A percentile compares a stretch with the other conserved stretches of the same genome.
phyloP scores from a whole-genome alignment of 2,888 invertebrate genomes.

The Masnerella sp. region DNA sequence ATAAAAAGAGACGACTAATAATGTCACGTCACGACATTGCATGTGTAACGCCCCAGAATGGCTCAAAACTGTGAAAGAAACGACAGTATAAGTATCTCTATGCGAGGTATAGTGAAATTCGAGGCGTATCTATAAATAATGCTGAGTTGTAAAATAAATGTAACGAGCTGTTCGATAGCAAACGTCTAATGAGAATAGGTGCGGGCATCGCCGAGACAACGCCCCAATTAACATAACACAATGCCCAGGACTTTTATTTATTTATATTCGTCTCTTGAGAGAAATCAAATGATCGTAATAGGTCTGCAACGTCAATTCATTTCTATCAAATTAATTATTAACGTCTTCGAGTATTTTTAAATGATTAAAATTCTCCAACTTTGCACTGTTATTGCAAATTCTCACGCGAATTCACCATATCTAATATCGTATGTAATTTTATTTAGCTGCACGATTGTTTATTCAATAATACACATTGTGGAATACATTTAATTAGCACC shows the following conservation, averaged over 20 bases:
- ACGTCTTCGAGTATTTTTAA: constrained; percentile 68
- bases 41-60: constrained; percentile 62
- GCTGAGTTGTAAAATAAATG: constrained; percentile 70
- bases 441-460: constrained; percentile 36
- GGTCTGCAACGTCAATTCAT: constrained; percentile 71
- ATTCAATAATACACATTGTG: constrained; percentile 33
- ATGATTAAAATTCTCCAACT: constrained; percentile 24
- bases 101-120: constrained; percentile 44
- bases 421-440: too few species aligned
- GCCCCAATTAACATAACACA: constrained; percentile 78
- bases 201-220: constrained; percentile 75
- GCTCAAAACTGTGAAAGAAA: constrained; percentile 53
- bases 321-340: constrained; percentile 77
- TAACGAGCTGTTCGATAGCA: constrained; percentile 70
- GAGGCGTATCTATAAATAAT: constrained; percentile 66
- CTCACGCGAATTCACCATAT: too few species aligned
- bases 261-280: constrained; percentile 75
- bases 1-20: constrained; percentile 65
- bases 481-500: constrained; percentile 48
- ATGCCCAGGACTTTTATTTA: constrained; percentile 73
- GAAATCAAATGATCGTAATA: constrained; percentile 59
- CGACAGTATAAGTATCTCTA: constrained; percentile 36
- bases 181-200: constrained; percentile 76
- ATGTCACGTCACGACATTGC: constrained; percentile 66
- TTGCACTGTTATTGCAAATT: too few species aligned